phyloP scores from a whole-genome alignment of 2,113 vertebrate genomes.

The Orthonyx spaldingii region DNA sequence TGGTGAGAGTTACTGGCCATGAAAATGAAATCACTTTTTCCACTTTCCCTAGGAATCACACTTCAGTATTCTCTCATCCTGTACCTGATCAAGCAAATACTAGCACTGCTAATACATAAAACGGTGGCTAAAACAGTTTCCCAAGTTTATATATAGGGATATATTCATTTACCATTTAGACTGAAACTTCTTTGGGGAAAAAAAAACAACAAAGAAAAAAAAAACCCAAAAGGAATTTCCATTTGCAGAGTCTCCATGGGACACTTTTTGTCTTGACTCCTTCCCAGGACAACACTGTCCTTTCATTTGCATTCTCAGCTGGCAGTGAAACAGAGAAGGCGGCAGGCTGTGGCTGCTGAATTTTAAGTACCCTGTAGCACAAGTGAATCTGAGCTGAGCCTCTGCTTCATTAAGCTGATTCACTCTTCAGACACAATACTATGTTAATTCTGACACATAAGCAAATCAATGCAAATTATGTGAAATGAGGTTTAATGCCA shows the following conservation, averaged over 20 bases:
- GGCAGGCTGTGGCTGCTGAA: conserved; percentile 19
- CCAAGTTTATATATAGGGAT: not conserved
- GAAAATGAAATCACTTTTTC: not conserved
- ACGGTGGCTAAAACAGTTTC: not conserved
- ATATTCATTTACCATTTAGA: not conserved
- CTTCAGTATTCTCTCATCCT: not conserved
- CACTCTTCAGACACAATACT: conserved; percentile 30
- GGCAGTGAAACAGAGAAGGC: conserved; percentile 17
- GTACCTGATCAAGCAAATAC: not conserved
- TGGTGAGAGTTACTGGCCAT: not conserved
- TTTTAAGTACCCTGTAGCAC: conserved; percentile 33
- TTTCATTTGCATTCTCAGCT: conserved; percentile 28
- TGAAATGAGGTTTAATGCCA: not conserved
- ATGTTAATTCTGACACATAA: conserved; percentile 33
- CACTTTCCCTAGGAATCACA: not conserved
- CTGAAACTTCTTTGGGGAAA: not conserved
- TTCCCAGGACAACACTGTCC: not conserved
- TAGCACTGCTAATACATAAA: not conserved
- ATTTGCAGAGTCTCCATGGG: not conserved
- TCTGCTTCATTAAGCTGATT: conserved; percentile 41
- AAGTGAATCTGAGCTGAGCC: not conserved
- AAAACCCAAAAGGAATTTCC: not conserved
- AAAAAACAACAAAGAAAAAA: not conserved
- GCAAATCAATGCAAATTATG: conserved; percentile 10
- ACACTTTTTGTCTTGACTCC: not conserved